Base-by-base conservation (phyloP, 2,797 vertebrate genomes). In the Pogoniulus pusillus region DNA sequence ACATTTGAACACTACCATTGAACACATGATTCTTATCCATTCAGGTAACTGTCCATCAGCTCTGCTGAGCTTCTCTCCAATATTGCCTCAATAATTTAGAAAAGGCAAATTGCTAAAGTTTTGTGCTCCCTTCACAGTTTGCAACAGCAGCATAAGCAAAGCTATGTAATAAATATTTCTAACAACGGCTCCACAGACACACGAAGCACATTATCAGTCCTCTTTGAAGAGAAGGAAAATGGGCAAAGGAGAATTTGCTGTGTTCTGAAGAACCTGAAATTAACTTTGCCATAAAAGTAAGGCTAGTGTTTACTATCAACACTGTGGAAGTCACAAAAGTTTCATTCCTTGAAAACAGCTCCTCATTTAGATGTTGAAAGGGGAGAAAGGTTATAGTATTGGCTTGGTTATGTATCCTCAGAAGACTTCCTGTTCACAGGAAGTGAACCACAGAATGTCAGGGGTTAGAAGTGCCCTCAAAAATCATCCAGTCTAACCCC, bases 341-440 rank as follows among this genome's bases (percentile, higher is more conserved):
- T 5, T 57, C 23, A 10, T 73, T 78, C 49, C 76, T 57, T 83
- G n/a, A 66, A 84, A 90, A 85, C 23, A 69, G 18, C 24, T 91
- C 34, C 19, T 41, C 32, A 4, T 70, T 87, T 16, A 81, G 57
- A 74, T 18, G 15, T 26, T 75, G 55, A 16, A 75, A 87, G 55
- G 89, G 24, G 14, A 86, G 17, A 77, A 80, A 39, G 20, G 37
- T 62, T 30, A 58, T 8, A 18, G 12, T 7, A 59, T 3, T 65
- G 51, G 51, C 58, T 75, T 59, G 11, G 10, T 29, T 57, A 49
- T 1, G 19, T 27, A 19, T 39, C 41, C 49, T 90, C 41, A 63
- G 32, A 65, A 12, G 16, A n/a, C 19, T 7, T 81, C 26, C 26
- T 81, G 24, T 68, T 82, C 23, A 64, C 35, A 74, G 37, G 11